A percentile compares a stretch with the other conserved stretches of the same genome.
Conservation (phyloP, 2,888 invertebrate species). For the Physocephala rufipes region DNA sequence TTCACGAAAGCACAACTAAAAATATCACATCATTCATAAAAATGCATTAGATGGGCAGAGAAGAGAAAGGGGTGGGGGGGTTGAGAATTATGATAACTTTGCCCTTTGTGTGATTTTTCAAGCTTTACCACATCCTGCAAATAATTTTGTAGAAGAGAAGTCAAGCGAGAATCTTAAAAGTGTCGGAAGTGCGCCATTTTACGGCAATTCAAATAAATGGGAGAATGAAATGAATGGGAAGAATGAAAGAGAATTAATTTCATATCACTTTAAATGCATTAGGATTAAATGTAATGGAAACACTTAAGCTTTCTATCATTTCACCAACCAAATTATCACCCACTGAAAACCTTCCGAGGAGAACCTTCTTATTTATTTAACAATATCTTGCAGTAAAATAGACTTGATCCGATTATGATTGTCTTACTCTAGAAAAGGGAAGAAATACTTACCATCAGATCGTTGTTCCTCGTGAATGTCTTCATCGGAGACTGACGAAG, state of each 20-base stretch:
- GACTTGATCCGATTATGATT: background rate
- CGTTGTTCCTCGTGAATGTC: conserved; percentile 49
- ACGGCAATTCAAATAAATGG: too few species aligned
- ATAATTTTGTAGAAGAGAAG: conserved; percentile 46
- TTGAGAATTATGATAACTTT: conserved; percentile 22
- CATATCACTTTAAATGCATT: conserved; percentile 16
- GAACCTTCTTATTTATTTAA: background rate
- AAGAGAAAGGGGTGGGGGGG: background rate
- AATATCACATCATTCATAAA: background rate
- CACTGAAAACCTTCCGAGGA: conserved; percentile 50
- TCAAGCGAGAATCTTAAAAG: conserved; percentile 51
- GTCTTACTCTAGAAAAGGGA: background rate
- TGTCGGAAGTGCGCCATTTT: conserved; percentile 57
- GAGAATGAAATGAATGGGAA: too few species aligned
- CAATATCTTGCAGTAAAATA: background rate
- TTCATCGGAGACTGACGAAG: conserved; percentile 47
- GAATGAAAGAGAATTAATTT: conserved; percentile 41
- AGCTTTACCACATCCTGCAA: background rate
- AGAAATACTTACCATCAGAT: conserved; percentile 58
- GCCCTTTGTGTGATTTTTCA: conserved; percentile 15
- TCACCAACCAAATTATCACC: too few species aligned
- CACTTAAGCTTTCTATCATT: conserved; percentile 48
- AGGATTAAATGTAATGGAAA: conserved; percentile 3
- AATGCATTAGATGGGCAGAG: background rate
- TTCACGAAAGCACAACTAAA: conserved; percentile 38